Base-by-base conservation (phyloP, 2,113 vertebrate species). In the Isurus oxyrinchus region DNA sequence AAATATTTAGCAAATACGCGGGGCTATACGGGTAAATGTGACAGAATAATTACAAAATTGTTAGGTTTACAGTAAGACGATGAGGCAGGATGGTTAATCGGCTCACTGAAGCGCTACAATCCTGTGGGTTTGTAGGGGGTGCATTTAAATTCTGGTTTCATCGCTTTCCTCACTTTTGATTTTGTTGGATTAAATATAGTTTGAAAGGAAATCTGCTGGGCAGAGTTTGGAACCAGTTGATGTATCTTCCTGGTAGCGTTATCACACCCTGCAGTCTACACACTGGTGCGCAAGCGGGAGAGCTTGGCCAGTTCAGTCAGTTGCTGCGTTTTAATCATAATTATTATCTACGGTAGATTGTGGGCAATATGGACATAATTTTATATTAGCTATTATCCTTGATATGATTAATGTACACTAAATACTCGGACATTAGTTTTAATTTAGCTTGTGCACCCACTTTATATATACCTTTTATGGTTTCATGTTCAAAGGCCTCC, bases 101-200 rank as follows among this genome's bases (percentile, higher is more conserved):
- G 5, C 16, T 84, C 81, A 44, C 40, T 61, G 61, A 63, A 93
- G 2, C 35, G 13, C 35, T 94, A 14, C 90, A n/a, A 19, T 10
- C 21, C 35, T 84, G 81, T 44, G 21, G 40, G 40, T 7, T 21
- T 44, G 40, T 13, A 84, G 79, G n/a, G 40, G 79, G 14, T 44
- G 19, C 81, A 21, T 49, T n/a, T 94, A n/a, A 94, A 63, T 94
- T 94, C 61, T n/a, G 59, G n/a, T 40, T n/a, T 59, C 13, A n/a
- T 66, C 61, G 90, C 59, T 40, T 44, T 61, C 19, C n/a, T 35
- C 21, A 40, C 59, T 63, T 66, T 66, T 21, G 59, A 63, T 61
- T 63, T 94, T 63, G 59, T 40, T 94, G 90, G n/a, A 63, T 94
- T 94, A 94, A 94, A 40, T 40, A 21, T 63, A 63, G 90, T 63